Conservation (phyloP, 1,140 invertebrate genomes). For the Trichogramma pretiosum region DNA sequence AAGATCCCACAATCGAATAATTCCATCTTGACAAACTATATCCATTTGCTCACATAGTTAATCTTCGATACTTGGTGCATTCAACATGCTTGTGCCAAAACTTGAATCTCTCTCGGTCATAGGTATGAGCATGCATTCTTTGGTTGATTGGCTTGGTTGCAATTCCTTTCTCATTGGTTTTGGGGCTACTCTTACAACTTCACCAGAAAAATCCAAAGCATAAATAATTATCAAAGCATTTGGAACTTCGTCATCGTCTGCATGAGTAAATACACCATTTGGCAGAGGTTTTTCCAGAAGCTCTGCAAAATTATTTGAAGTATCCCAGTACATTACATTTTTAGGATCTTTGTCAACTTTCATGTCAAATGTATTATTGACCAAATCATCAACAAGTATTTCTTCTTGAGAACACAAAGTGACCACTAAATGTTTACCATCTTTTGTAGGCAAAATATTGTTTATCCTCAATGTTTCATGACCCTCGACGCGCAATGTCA, state of each 20-base stretch:
- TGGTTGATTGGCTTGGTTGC: constrained; percentile 52
- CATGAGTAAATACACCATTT: too few species aligned
- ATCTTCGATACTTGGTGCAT: constrained; percentile 13
- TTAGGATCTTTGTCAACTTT: too few species aligned
- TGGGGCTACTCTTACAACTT: constrained; percentile 50
- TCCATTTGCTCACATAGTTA: constrained; percentile 42
- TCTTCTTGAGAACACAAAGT: too few species aligned
- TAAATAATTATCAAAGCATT: too few species aligned
- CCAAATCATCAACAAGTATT: too few species aligned
- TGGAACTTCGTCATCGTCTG: too few species aligned
- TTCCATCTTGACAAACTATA: constrained; percentile 61
- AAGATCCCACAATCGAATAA: constrained; percentile 58
- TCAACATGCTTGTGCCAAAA: not conserved
- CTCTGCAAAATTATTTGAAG: too few species aligned
- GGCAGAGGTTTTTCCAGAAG: too few species aligned
- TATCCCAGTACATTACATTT: too few species aligned
- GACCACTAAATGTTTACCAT: constrained; percentile 56
- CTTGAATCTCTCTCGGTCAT: constrained; percentile 37
- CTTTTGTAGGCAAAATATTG: constrained; percentile 54
- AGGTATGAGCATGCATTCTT: constrained; percentile 60
- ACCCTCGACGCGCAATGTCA: constrained; percentile 36
- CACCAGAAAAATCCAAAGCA: constrained; percentile 48
- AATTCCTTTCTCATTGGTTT: constrained; percentile 56
- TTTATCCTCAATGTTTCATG: constrained; percentile 44
- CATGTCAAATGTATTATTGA: too few species aligned